Evolutionary conservation across 1,140 invertebrate species (phyloP).

Genomic region (Orchestia grillus): DNA sequence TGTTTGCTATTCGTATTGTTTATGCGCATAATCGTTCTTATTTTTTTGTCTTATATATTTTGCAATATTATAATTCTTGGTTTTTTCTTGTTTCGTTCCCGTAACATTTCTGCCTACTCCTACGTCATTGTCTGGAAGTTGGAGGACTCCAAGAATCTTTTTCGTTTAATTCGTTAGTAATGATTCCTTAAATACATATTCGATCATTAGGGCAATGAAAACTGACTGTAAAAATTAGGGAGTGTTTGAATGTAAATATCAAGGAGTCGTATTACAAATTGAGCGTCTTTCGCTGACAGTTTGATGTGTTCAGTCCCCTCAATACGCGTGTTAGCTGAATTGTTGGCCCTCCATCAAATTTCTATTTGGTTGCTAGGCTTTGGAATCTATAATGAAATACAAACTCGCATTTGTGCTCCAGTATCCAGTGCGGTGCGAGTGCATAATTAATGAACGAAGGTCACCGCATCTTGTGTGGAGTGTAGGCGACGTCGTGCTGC

Average conservation of each 20-base stretch:
- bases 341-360: neutral
- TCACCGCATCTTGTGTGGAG: neutral
- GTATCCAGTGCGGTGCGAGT: neutral
- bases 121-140: neutral
- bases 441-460: neutral
- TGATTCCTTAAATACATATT: neutral
- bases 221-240: neutral
- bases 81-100: no score
- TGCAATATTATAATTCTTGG: no score
- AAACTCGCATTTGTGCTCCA: neutral
- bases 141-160: neutral
- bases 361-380: neutral
- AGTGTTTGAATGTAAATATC: no score
- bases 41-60: no score
- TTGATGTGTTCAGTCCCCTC: neutral
- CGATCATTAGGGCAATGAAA: no score
- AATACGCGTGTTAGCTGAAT: neutral
- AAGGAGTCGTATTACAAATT: neutral
- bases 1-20: no score
- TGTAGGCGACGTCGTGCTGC: neutral
- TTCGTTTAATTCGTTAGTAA: neutral
- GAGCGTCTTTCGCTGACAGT: neutral
- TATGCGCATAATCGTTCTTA: no score
- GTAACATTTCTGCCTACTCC: neutral
- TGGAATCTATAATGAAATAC: neutral